phyloP scores from a whole-genome alignment of 2,888 invertebrate species.

The Andrena camellia region DNA sequence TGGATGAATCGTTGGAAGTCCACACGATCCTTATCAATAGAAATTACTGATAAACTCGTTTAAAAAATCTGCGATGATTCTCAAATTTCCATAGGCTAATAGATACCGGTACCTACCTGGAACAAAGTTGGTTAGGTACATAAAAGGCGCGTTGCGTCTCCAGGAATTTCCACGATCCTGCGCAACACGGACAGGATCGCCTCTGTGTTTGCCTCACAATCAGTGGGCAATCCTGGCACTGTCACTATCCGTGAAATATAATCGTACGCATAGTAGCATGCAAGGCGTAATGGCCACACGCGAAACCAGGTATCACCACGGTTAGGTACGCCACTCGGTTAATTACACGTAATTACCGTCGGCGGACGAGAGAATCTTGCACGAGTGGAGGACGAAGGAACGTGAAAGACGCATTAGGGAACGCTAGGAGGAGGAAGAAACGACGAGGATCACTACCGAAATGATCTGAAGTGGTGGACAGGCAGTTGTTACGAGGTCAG shows the following conservation, averaged over 20 bases:
- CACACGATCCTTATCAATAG: not conserved
- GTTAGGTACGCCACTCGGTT: conserved; percentile 66
- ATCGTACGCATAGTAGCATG: conserved; percentile 75
- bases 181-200: conserved; percentile 41
- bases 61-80: not conserved
- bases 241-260: conserved; percentile 77
- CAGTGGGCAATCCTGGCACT: conserved; percentile 74
- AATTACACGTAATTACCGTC: conserved; percentile 74
- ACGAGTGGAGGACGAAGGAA: conserved; percentile 22
- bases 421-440: conserved; percentile 22
- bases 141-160: conserved; percentile 25
- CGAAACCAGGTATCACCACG: conserved; percentile 67
- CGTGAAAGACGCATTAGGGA: not conserved
- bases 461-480: conserved; percentile 47
- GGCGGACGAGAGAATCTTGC: conserved; percentile 27
- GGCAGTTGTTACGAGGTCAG: conserved; percentile 52
- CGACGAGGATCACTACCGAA: conserved; percentile 56
- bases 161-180: conserved; percentile 48
- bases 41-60: not conserved
- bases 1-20: too few species aligned
- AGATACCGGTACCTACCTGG: not conserved
- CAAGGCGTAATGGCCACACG: conserved; percentile 69
- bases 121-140: not conserved
- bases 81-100: not conserved
- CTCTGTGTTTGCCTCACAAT: conserved; percentile 31